A percentile compares a stretch with the other conserved stretches of the same genome.
Evolutionary conservation across 1,140 invertebrate genomes (phyloP).

Genomic region (Brachionus calyciflorus): DNA sequence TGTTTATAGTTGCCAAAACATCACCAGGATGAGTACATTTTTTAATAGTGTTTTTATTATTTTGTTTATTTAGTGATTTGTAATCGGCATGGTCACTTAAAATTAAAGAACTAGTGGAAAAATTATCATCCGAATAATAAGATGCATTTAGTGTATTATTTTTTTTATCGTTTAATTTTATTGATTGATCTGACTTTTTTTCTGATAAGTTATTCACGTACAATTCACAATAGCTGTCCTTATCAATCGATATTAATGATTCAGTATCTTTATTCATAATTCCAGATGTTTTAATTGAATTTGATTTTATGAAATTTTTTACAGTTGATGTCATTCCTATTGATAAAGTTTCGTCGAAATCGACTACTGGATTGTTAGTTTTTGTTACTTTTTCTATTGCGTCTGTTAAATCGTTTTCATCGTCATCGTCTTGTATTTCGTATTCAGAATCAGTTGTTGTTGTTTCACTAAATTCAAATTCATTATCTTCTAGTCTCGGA

Average conservation of each 20-base stretch:
- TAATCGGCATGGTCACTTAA: too few relatives aligned
- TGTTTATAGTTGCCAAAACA: slow-evolving; percentile 33
- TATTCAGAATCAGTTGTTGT: background rate
- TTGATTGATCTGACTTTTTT: too few relatives aligned
- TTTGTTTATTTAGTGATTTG: too few relatives aligned
- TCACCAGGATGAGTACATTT: slow-evolving; percentile 12
- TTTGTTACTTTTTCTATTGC: slow-evolving; percentile 14
- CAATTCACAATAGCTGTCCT: too few relatives aligned
- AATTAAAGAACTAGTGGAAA: too few relatives aligned
- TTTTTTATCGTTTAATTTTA: too few relatives aligned
- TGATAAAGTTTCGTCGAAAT: background rate
- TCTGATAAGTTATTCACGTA: too few relatives aligned
- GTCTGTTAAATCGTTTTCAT: background rate
- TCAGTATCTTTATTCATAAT: too few relatives aligned
- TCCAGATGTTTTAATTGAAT: background rate
- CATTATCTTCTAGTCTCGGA: background rate
- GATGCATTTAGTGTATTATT: too few relatives aligned
- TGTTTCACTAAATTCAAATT: background rate
- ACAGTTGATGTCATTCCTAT: background rate
- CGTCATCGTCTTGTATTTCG: too few relatives aligned
- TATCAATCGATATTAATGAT: too few relatives aligned
- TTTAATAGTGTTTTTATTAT: background rate
- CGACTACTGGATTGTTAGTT: background rate
- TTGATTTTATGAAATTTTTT: background rate
- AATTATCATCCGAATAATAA: too few relatives aligned